Evolutionary conservation across 92 coral and sea anemone species (phyloP).

Genomic region (Epizoanthus illoricatus): DNA sequence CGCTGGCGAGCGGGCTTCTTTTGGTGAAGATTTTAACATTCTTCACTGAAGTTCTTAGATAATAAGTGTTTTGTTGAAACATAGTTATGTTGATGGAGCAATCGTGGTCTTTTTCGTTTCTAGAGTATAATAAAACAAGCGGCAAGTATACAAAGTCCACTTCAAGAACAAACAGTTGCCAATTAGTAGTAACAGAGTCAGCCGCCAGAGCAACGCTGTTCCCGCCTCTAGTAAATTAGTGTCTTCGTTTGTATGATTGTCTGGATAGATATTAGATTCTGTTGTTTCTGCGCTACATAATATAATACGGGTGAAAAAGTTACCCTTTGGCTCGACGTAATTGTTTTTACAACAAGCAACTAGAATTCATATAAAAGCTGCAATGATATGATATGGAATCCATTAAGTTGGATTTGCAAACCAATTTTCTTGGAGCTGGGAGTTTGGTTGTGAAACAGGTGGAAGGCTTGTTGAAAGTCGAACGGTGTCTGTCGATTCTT

Average conservation of each 20-base stretch:
- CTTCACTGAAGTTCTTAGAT: constrained; percentile 4
- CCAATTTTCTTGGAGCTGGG: background rate
- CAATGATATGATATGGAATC: no score
- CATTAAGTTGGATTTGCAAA: no score
- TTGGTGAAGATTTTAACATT: constrained; percentile 34
- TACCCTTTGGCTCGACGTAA: constrained; percentile 38
- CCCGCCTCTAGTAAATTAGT: constrained; percentile 55
- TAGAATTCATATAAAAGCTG: background rate
- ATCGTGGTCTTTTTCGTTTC: background rate
- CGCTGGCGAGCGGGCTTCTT: constrained; percentile 40
- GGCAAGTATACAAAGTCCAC: background rate
- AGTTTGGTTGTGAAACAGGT: constrained; percentile 18
- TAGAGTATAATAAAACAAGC: background rate
- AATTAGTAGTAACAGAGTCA: constrained; percentile 31
- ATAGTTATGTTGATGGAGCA: background rate
- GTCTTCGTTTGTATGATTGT: constrained; percentile 48
- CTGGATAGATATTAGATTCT: constrained; percentile 39
- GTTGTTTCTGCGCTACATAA: constrained; percentile 43
- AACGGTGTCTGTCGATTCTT: constrained; percentile 15
- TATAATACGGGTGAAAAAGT: constrained; percentile 48
- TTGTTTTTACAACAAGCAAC: constrained; percentile 39
- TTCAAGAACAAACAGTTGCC: constrained; percentile 28
- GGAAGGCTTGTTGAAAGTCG: constrained; percentile 9
- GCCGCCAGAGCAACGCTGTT: constrained; percentile 42
- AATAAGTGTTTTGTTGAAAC: background rate